These are phyloP conservation scores for Microcebus jonahi DNA, from an alignment of 2,113 vertebrate species.

Conservation along the genomic window DNA sequence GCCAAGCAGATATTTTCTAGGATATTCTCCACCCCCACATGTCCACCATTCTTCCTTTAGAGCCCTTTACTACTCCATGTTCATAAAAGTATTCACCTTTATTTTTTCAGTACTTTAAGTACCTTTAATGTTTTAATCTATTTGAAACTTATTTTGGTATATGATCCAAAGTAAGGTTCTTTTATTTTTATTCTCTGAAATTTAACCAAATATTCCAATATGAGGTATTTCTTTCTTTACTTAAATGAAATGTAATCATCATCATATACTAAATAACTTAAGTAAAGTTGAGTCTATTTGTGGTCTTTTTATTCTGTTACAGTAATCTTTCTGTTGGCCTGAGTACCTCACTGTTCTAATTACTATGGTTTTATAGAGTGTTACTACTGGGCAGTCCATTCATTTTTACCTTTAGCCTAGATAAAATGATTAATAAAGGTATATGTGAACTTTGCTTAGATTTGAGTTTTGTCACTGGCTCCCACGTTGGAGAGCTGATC, in stretches of 20 bases:
- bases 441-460: conserved; percentile 80
- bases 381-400: background rate
- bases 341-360: background rate
- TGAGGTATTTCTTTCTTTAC: background rate
- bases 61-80: background rate
- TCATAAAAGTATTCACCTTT: background rate
- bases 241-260: background rate
- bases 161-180: background rate
- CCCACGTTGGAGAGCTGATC: conserved; percentile 94
- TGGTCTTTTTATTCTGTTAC: background rate
- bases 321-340: background rate
- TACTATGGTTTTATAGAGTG: background rate
- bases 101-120: background rate
- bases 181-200: background rate
- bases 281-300: background rate
- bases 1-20: background rate
- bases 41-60: background rate
- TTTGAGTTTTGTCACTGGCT: conserved; percentile 92
- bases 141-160: conserved; percentile 26
- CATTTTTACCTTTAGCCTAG: background rate
- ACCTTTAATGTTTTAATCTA: background rate
- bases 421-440: background rate
- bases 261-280: background rate
- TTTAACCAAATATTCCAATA: background rate
- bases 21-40: background rate